Percentiles rank a stretch among this genome's conserved stretches.
Evolutionary conservation across 2,888 invertebrate genomes (phyloP).

Genomic region (Lapara coniferarum): DNA sequence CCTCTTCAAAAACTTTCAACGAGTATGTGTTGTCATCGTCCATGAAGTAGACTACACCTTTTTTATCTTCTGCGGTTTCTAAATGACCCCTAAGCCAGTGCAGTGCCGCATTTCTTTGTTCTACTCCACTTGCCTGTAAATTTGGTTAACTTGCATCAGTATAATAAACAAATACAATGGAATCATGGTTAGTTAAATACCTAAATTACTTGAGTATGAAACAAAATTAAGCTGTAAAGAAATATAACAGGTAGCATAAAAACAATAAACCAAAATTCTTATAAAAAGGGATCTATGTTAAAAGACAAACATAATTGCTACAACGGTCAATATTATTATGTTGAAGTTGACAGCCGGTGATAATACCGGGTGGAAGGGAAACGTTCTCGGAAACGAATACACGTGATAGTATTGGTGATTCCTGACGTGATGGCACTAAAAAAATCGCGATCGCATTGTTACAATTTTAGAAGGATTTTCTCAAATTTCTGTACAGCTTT

Average conservation of each 20-base stretch:
- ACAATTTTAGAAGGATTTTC: too few species aligned
- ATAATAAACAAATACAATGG: neutral
- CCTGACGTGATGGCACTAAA: too few species aligned
- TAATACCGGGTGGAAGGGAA: too few species aligned
- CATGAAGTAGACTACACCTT: constrained; percentile 95
- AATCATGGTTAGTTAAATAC: neutral
- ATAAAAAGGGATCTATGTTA: neutral
- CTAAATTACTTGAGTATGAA: neutral
- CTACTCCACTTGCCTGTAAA: constrained; percentile 90
- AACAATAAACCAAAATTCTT: neutral
- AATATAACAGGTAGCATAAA: neutral
- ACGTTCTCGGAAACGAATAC: too few species aligned
- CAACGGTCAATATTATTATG: too few species aligned
- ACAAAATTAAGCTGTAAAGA: neutral
- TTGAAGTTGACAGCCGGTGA: too few species aligned
- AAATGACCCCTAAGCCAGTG: constrained; percentile 90
- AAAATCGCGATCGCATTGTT: too few species aligned
- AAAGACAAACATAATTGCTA: too few species aligned
- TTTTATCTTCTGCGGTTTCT: constrained; percentile 73
- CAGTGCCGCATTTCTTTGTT: constrained; percentile 94
- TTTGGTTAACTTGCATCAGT: constrained; percentile 16
- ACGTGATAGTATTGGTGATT: too few species aligned
- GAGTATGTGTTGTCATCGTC: constrained; percentile 98
- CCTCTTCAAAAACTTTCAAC: constrained; percentile 94
- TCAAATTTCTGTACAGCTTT: too few species aligned